Evolutionary conservation across 2,113 vertebrate species (phyloP).

Genomic region (Leptobrachium leishanense): DNA sequence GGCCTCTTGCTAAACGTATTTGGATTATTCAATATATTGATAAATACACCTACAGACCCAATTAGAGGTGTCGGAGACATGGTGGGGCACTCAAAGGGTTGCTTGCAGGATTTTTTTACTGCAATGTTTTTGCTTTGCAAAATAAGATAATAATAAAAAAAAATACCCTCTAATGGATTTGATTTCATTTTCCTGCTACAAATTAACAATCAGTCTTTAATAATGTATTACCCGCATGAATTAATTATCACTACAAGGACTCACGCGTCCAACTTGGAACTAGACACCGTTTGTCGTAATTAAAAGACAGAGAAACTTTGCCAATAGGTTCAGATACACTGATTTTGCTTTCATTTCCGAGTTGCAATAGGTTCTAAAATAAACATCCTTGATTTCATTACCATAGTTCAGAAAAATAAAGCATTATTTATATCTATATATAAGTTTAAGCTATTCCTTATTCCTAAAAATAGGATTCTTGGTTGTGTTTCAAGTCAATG

Average conservation of each 20-base stretch:
- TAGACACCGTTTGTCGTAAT: conserved; percentile 17
- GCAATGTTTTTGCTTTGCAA: conserved; percentile 16
- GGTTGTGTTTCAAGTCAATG: too few species aligned
- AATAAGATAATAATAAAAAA: background rate
- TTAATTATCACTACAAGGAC: conserved; percentile 41
- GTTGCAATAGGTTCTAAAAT: too few species aligned
- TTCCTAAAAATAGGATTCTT: too few species aligned
- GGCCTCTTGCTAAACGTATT: too few species aligned
- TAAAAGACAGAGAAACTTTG: conserved; percentile 21
- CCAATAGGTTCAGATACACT: conserved; percentile 6
- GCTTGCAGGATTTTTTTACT: background rate
- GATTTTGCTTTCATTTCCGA: background rate
- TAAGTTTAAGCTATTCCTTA: too few species aligned
- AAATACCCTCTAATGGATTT: conserved; percentile 26
- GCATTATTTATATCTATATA: too few species aligned
- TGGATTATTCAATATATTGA: too few species aligned
- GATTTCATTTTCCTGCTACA: conserved; percentile 39
- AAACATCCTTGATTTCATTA: too few species aligned
- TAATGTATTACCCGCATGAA: conserved; percentile 43
- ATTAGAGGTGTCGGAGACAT: too few species aligned
- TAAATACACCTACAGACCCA: too few species aligned
- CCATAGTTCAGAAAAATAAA: too few species aligned
- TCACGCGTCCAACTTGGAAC: conserved; percentile 17
- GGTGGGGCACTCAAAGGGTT: too few species aligned
- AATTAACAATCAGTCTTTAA: conserved; percentile 37